Conservation (phyloP, 2,797 vertebrate species). For the Acanthis flammea region DNA sequence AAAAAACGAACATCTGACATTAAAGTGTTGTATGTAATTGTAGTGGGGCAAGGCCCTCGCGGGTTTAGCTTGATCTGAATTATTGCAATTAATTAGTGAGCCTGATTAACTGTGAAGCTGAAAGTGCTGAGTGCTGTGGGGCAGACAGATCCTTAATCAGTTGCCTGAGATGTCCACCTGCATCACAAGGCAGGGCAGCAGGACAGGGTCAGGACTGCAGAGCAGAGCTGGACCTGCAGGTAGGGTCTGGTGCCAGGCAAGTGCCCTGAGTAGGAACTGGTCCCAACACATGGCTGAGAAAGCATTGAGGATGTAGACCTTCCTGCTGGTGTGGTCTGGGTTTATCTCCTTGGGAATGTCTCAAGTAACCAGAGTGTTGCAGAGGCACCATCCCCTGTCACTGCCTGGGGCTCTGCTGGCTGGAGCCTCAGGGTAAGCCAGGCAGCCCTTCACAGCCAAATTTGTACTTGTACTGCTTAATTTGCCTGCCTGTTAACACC, state of each 20-base stretch:
- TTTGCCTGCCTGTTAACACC: neutral
- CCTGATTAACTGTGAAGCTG: neutral
- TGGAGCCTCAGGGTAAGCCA: neutral
- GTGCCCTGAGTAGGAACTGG: neutral
- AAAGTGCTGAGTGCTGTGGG: neutral
- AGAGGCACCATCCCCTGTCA: neutral
- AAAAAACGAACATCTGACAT: neutral
- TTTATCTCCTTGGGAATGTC: neutral
- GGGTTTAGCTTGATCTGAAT: neutral
- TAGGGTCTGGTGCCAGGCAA: neutral
- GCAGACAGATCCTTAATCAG: slow-evolving; percentile 9
- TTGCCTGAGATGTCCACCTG: neutral
- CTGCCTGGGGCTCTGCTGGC: neutral
- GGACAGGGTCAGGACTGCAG: neutral
- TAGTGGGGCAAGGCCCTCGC: fast-evolving
- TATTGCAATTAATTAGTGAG: slow-evolving; percentile 31
- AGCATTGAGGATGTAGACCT: neutral
- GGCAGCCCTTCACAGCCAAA: neutral
- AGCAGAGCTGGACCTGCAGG: neutral
- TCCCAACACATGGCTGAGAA: neutral
- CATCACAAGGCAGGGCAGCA: neutral
- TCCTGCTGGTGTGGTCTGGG: neutral
- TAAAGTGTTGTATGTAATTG: neutral
- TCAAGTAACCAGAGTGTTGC: fast-evolving
- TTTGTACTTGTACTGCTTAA: neutral